phyloP scores from a whole-genome alignment of 2,888 invertebrate genomes.

The Dione vanillae region DNA sequence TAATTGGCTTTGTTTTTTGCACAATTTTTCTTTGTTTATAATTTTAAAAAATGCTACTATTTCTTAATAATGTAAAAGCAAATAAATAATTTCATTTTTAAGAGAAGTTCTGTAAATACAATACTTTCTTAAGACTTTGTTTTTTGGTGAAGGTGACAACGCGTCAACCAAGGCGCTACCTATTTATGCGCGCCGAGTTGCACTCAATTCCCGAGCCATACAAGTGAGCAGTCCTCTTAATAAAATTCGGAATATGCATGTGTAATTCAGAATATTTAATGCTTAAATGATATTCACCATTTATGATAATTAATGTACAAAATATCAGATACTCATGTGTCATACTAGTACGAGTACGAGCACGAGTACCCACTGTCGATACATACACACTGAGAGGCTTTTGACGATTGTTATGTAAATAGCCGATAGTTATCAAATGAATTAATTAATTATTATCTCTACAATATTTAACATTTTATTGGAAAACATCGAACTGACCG shows the following conservation, averaged over 20 bases:
- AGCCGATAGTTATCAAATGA: background rate
- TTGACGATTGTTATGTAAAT: background rate
- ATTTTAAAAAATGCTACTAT: no score
- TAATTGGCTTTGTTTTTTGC: no score
- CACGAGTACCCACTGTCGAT: no score
- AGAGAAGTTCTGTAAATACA: no score
- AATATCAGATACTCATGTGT: background rate
- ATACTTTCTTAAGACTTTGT: no score
- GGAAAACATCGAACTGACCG: background rate
- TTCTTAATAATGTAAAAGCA: no score
- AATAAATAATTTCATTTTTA: no score
- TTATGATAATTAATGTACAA: background rate
- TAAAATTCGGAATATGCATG: background rate
- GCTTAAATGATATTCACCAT: background rate
- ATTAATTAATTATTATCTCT: background rate
- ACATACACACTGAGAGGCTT: background rate
- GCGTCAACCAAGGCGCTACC: no score
- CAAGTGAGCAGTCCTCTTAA: background rate
- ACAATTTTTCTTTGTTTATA: no score
- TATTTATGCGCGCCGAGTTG: no score
- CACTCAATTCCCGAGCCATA: background rate
- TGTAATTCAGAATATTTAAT: background rate
- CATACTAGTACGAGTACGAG: background rate
- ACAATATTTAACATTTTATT: background rate
- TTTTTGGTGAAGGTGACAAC: no score